These are phyloP conservation scores for Parus major DNA, from an alignment of 2,113 vertebrate species.

Conservation along the genomic window DNA sequence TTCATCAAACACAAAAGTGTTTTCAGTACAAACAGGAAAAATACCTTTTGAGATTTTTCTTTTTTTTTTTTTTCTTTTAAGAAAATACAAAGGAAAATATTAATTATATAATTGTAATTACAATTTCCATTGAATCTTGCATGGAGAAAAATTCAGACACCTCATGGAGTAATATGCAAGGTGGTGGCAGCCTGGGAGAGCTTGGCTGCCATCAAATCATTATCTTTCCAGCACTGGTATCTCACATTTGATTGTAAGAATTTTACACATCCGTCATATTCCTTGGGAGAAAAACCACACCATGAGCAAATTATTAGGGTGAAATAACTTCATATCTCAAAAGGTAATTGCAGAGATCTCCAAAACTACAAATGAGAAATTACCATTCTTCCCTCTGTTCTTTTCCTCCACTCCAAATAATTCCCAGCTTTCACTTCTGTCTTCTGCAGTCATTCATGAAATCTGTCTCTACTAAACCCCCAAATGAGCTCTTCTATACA, in stretches of 20 bases:
- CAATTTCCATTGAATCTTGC: background rate
- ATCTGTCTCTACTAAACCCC: background rate
- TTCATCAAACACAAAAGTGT: background rate
- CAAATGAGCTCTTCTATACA: background rate
- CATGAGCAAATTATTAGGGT: background rate
- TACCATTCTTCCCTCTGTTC: background rate
- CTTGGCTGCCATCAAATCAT: background rate
- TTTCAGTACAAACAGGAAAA: conserved; percentile 9
- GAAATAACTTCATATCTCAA: background rate
- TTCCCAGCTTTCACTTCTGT: background rate
- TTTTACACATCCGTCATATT: background rate
- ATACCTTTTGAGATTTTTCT: background rate
- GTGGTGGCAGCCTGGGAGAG: background rate
- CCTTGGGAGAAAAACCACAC: background rate
- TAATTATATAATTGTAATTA: background rate
- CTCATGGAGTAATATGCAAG: background rate
- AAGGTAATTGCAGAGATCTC: background rate
- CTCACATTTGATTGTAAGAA: background rate
- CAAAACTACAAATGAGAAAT: background rate
- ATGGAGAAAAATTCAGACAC: background rate
- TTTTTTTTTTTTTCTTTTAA: background rate
- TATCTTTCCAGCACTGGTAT: background rate
- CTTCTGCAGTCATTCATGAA: conserved; percentile 19
- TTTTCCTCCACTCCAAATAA: background rate
- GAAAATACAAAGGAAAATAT: background rate